Percentiles rank a stretch among this genome's conserved stretches.
Evolutionary conservation across 2,113 vertebrate species (phyloP).

Genomic region (Serranochromis macrocephalus): DNA sequence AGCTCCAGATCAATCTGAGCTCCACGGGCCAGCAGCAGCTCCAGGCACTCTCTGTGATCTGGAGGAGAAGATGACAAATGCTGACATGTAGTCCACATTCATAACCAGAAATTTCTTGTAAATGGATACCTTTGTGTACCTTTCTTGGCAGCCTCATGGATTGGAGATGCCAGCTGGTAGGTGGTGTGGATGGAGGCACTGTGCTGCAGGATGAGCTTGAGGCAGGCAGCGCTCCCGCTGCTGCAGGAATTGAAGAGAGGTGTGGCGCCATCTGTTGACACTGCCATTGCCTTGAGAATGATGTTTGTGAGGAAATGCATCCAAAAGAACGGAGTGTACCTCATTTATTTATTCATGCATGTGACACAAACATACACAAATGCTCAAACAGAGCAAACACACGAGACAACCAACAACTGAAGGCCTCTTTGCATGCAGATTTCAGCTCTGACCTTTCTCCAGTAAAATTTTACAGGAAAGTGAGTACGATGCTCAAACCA

Average conservation of each 20-base stretch:
- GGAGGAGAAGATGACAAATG: background rate
- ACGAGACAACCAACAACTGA: background rate
- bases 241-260: conserved; percentile 86
- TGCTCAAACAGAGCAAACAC: background rate
- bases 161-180: conserved; percentile 71
- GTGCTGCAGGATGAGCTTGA: conserved; percentile 76
- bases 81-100: background rate
- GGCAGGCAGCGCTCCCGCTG: conserved; percentile 79
- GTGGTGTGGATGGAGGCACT: conserved; percentile 62
- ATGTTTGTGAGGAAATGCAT: background rate
- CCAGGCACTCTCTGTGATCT: conserved; percentile 88
- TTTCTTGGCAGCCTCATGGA: conserved; percentile 82
- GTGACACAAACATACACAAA: background rate
- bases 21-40: conserved; percentile 79
- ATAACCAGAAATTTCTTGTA: background rate
- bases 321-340: background rate
- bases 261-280: conserved; percentile 78
- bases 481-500: background rate
- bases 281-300: conserved; percentile 71
- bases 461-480: background rate
- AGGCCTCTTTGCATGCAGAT: background rate
- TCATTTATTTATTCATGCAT: background rate
- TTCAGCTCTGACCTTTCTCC: background rate
- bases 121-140: conserved; percentile 31
- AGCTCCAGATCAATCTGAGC: conserved; percentile 79